Conservation (phyloP, 2,797 vertebrate species). For the Sarcoramphus papa region DNA sequence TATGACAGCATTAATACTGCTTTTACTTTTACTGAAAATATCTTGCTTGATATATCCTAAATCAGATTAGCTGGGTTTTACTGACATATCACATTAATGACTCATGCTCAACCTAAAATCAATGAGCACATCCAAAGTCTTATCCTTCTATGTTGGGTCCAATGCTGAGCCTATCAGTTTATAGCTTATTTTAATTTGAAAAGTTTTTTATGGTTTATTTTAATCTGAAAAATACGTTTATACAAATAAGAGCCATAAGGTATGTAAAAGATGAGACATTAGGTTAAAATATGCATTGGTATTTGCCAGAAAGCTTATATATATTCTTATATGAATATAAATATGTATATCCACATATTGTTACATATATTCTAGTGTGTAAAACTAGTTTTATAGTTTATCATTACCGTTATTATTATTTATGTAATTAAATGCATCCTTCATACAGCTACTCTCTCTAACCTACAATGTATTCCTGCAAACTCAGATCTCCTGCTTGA, state of each 20-base stretch:
- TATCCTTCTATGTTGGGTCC: not conserved
- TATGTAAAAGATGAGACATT: not conserved
- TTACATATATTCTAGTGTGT: not conserved
- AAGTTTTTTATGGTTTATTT: not conserved
- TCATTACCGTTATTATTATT: slow-evolving; percentile 47
- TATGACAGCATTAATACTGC: not conserved
- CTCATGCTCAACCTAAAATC: not conserved
- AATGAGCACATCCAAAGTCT: not conserved
- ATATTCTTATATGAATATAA: not conserved
- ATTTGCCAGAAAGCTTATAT: slow-evolving; percentile 10
- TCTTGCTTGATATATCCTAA: not conserved
- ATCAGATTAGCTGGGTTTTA: not conserved
- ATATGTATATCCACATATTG: not conserved
- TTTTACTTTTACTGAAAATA: not conserved
- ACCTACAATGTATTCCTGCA: not conserved
- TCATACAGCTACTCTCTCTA: not conserved
- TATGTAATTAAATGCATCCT: slow-evolving; percentile 25
- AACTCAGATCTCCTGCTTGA: slow-evolving; percentile 64
- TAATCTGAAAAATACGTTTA: not conserved
- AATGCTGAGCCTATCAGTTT: not conserved
- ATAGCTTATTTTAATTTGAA: slow-evolving; percentile 2
- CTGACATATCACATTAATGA: not conserved
- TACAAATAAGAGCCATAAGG: slow-evolving; percentile 1
- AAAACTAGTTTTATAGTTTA: slow-evolving; percentile 13
- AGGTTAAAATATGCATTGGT: not conserved